phyloP scores from a whole-genome alignment of 1,140 invertebrate genomes.

The Wiebesia pumilae region DNA sequence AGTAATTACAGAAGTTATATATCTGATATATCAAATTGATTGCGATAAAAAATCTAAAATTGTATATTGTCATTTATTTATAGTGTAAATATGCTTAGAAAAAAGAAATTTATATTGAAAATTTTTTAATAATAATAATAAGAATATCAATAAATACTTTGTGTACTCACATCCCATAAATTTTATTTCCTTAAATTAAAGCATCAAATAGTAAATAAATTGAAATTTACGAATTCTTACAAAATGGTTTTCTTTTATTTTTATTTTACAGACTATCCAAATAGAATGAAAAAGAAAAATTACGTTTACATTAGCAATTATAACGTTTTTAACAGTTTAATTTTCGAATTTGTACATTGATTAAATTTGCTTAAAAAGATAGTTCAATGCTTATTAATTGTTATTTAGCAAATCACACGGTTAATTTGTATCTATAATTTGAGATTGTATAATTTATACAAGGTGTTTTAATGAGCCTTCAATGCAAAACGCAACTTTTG shows the following conservation, averaged over 20 bases:
- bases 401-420: constrained; percentile 25
- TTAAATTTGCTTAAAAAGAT: constrained; percentile 24
- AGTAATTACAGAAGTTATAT: neutral
- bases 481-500: constrained; percentile 43
- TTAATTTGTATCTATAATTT: constrained; percentile 39
- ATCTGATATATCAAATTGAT: constrained; percentile 38
- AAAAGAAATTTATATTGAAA: constrained; percentile 54
- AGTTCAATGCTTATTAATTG: constrained; percentile 34
- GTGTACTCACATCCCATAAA: constrained; percentile 10
- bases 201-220: constrained; percentile 26
- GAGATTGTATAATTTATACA: constrained; percentile 33
- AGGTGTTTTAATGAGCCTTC: constrained; percentile 41
- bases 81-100: constrained; percentile 54
- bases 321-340: neutral
- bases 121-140: constrained; percentile 44
- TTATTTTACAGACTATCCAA: constrained; percentile 29
- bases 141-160: constrained; percentile 42
- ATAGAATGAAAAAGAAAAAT: constrained; percentile 11
- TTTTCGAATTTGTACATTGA: constrained; percentile 35
- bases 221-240: constrained; percentile 3
- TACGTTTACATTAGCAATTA: constrained; percentile 1
- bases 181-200: neutral
- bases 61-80: constrained; percentile 56
- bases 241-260: constrained; percentile 42
- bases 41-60: constrained; percentile 46